Evolutionary conservation across 2,113 vertebrate genomes (phyloP).

Genomic region (Sander lucioperca): DNA sequence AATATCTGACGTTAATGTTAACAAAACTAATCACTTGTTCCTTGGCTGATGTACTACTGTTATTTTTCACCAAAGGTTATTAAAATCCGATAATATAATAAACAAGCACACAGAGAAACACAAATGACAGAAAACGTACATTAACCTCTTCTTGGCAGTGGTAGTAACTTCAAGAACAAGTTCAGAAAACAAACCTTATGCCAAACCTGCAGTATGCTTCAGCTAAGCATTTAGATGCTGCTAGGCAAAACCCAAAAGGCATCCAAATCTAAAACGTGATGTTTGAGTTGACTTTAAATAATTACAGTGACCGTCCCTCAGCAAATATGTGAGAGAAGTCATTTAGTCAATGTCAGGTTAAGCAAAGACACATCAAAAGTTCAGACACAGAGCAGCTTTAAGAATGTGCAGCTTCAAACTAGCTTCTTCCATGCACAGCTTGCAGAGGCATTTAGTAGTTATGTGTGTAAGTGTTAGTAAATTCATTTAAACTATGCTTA

Average conservation of each 20-base stretch:
- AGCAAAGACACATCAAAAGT: neutral
- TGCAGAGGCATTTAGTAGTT: neutral
- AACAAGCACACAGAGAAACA: neutral
- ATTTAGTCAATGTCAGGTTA: slow-evolving; percentile 4
- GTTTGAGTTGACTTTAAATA: slow-evolving; percentile 2
- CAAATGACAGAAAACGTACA: neutral
- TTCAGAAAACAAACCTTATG: neutral
- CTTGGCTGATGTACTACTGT: neutral
- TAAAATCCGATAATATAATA: slow-evolving; percentile 12
- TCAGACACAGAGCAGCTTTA: slow-evolving; percentile 8
- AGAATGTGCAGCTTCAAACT: neutral
- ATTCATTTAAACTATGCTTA: slow-evolving; percentile 27
- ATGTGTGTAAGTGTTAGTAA: slow-evolving; percentile 17
- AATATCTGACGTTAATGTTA: neutral
- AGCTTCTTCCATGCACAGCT: neutral
- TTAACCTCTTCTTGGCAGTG: neutral
- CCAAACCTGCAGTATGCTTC: neutral
- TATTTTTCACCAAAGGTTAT: slow-evolving; percentile 1
- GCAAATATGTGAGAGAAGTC: neutral
- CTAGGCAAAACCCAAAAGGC: slow-evolving; percentile 25
- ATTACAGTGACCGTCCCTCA: slow-evolving; percentile 4
- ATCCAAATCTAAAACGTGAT: slow-evolving; percentile 1
- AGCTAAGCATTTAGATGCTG: neutral
- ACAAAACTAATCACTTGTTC: neutral
- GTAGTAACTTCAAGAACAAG: neutral